A percentile compares a stretch with the other conserved stretches of the same genome.
Conservation (phyloP, 2,113 vertebrate genomes). For the Macrotus californicus region DNA sequence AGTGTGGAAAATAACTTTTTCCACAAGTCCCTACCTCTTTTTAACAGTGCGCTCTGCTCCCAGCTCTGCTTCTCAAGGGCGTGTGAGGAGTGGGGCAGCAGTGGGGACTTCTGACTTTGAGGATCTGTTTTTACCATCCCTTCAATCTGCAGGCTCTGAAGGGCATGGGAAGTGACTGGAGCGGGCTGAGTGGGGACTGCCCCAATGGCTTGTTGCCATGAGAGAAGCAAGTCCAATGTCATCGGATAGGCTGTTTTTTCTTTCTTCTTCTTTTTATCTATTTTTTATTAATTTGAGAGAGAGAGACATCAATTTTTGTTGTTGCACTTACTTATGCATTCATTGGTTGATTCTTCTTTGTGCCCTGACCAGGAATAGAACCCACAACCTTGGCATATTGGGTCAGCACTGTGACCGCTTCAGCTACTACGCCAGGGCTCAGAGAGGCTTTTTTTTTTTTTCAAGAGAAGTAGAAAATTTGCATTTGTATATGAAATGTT, state of each 20-base stretch:
- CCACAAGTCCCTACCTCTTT: neutral
- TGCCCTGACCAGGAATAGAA: neutral
- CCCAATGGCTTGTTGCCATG: neutral
- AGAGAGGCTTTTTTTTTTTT: neutral
- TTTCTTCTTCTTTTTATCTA: neutral
- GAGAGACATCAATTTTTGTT: neutral
- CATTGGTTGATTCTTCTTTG: neutral
- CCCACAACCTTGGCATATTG: neutral
- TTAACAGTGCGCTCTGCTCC: too few relatives aligned
- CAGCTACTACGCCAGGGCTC: neutral
- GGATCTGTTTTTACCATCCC: neutral
- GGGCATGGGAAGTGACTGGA: neutral
- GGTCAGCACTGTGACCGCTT: neutral
- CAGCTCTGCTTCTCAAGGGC: neutral
- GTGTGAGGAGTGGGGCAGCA: rapidly evolving
- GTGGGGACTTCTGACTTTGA: neutral
- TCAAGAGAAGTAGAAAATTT: constrained; percentile 6
- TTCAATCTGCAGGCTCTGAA: neutral
- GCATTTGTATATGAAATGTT: neutral
- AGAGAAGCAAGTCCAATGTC: too few relatives aligned
- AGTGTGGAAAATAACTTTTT: neutral
- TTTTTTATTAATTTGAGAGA: neutral
- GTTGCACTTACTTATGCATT: neutral
- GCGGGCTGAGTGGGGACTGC: neutral
- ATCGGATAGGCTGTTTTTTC: neutral